Evolutionary conservation across 1,140 invertebrate species (phyloP).

Genomic region (Reticulitermes speratus): DNA sequence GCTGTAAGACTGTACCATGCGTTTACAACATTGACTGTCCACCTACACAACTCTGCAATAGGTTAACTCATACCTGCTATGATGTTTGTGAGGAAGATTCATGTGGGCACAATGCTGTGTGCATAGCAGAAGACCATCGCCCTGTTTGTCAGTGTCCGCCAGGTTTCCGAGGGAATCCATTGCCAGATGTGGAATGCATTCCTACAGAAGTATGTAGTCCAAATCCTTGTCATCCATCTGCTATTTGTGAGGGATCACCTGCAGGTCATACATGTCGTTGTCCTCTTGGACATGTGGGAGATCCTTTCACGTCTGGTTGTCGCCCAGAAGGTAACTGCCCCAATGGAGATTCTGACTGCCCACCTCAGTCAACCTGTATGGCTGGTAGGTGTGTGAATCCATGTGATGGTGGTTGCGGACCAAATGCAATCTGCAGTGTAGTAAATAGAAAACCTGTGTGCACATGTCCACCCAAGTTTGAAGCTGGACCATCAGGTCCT

Average conservation of each 20-base stretch:
- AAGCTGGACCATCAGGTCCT: slow-evolving; percentile 58
- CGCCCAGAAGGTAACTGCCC: slow-evolving; percentile 68
- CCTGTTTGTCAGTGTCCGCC: slow-evolving; percentile 80
- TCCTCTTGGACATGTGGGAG: slow-evolving; percentile 70
- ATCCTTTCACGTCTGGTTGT: slow-evolving; percentile 72
- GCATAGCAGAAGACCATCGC: slow-evolving; percentile 79
- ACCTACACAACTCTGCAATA: slow-evolving; percentile 73
- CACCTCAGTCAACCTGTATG: slow-evolving; percentile 68
- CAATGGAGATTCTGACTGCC: slow-evolving; percentile 73
- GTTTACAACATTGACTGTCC: slow-evolving; percentile 83
- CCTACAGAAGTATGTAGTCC: slow-evolving; percentile 67
- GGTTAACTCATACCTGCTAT: slow-evolving; percentile 76
- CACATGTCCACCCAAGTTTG: slow-evolving; percentile 70
- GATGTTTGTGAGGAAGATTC: slow-evolving; percentile 77
- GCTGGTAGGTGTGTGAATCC: slow-evolving; percentile 72
- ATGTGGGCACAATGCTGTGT: slow-evolving; percentile 85
- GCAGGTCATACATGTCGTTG: slow-evolving; percentile 72
- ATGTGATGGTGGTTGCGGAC: slow-evolving; percentile 72
- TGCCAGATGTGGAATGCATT: slow-evolving; percentile 75
- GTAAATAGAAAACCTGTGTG: slow-evolving; percentile 72
- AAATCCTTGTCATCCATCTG: slow-evolving; percentile 77
- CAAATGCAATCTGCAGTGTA: slow-evolving; percentile 75
- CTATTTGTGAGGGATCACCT: slow-evolving; percentile 68
- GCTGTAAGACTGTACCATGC: slow-evolving; percentile 75
- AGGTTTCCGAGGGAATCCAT: slow-evolving; percentile 74